phyloP scores from a whole-genome alignment of 1,140 invertebrate species.

The Galleria mellonella region DNA sequence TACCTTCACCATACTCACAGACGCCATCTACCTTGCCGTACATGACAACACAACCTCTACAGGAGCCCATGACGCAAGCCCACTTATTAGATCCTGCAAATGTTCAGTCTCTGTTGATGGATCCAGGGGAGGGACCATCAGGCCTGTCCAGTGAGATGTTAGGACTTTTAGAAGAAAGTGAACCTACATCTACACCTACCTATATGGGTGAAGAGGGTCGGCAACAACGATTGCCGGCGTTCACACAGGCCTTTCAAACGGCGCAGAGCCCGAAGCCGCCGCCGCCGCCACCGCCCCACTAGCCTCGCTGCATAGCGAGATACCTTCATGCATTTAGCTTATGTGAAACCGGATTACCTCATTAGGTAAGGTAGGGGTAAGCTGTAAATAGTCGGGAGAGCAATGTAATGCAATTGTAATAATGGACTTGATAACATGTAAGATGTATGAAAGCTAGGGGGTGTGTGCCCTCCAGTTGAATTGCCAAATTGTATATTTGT shows the following conservation, averaged over 20 bases:
- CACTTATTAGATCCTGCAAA: constrained; percentile 43
- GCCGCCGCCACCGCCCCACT: constrained; percentile 62
- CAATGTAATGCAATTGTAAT: constrained; percentile 31
- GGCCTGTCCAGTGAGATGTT: constrained; percentile 53
- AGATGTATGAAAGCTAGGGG: constrained; percentile 23
- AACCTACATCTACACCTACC: constrained; percentile 33
- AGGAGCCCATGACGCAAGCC: constrained; percentile 28
- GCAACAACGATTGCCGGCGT: constrained; percentile 58
- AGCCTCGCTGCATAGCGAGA: constrained; percentile 20
- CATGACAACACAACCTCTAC: constrained; percentile 38
- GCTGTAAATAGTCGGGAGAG: constrained; percentile 53
- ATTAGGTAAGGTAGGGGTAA: constrained; percentile 66
- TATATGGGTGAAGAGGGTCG: constrained; percentile 40
- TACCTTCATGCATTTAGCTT: constrained; percentile 48
- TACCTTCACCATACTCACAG: constrained; percentile 36
- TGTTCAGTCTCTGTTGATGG: constrained; percentile 47
- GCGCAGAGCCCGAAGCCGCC: constrained; percentile 67
- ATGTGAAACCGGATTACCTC: constrained; percentile 61
- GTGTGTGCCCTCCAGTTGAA: constrained; percentile 27
- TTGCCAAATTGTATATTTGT: constrained; percentile 64
- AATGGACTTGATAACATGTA: constrained; percentile 26
- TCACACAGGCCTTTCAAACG: constrained; percentile 68
- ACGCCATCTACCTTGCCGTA: constrained; percentile 48
- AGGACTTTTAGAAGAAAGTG: constrained; percentile 45
- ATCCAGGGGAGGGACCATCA: constrained; percentile 55